phyloP scores from a whole-genome alignment of 2,113 vertebrate genomes.

The Corythoichthys haematopterus region DNA sequence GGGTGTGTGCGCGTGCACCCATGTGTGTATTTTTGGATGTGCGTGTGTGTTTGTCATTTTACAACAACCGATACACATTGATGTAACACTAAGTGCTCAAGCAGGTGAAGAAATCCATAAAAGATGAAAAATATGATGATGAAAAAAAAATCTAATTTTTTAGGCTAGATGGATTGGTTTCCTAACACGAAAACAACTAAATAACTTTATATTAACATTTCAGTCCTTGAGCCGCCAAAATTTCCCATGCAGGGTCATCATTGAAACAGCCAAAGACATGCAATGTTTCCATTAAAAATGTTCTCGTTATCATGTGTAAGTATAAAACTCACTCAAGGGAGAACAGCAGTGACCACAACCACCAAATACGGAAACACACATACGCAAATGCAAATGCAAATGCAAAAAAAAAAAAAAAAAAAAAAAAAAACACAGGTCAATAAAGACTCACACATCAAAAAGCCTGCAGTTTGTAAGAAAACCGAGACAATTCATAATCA shows the following conservation, averaged over 20 bases:
- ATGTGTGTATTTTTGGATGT: not conserved
- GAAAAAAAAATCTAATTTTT: not conserved
- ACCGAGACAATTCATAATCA: not conserved
- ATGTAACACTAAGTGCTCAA: conserved; percentile 1
- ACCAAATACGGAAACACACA: conserved; percentile 36
- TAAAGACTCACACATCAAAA: conserved; percentile 52
- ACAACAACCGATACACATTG: not conserved
- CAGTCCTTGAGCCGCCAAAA: not conserved
- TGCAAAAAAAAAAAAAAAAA: conserved; percentile 23
- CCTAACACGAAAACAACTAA: not conserved
- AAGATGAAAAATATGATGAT: not conserved
- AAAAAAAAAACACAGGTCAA: conserved; percentile 40
- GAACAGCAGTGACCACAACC: conserved; percentile 24
- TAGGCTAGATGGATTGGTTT: not conserved
- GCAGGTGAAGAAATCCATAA: not conserved
- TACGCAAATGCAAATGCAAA: conserved; percentile 27
- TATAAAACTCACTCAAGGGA: conserved; percentile 22
- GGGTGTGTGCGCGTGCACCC: too few species aligned
- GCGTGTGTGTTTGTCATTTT: not conserved
- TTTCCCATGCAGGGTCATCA: conserved; percentile 4
- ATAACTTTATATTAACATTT: not conserved
- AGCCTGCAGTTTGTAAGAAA: conserved; percentile 4
- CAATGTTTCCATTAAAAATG: conserved; percentile 6
- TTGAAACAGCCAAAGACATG: conserved; percentile 9
- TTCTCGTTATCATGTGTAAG: conserved; percentile 13